Percentiles rank a stretch among this genome's conserved stretches.
Conservation (phyloP, 2,113 vertebrate species). For the Hippopotamus amphibius region DNA sequence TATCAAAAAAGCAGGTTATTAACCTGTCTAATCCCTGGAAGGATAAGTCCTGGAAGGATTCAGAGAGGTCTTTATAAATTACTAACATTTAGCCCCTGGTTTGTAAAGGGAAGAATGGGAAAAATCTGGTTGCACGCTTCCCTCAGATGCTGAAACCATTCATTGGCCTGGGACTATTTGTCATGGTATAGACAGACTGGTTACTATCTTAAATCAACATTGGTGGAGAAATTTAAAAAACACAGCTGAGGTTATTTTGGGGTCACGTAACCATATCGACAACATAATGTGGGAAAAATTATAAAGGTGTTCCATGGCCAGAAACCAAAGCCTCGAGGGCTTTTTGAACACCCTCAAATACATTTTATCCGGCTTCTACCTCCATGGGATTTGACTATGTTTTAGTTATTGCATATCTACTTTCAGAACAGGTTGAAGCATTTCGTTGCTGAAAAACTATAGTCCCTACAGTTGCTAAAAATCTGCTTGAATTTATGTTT, state of each 20-base stretch:
- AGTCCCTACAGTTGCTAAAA: background rate
- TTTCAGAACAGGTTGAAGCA: background rate
- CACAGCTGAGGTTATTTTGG: background rate
- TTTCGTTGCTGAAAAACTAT: background rate
- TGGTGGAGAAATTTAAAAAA: background rate
- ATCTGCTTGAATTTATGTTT: background rate
- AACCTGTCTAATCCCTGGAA: background rate
- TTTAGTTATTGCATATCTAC: background rate
- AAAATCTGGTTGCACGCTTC: background rate
- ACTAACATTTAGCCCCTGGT: background rate
- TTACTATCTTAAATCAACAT: background rate
- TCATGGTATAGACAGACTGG: background rate
- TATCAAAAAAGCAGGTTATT: background rate
- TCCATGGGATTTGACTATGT: background rate
- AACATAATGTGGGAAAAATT: background rate
- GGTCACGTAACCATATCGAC: background rate
- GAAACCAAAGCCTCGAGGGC: background rate
- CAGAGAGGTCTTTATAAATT: background rate
- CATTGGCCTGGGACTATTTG: background rate
- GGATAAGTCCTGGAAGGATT: background rate
- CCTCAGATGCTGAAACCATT: background rate
- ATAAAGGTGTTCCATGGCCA: background rate
- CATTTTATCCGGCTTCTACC: background rate
- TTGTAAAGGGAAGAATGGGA: background rate
- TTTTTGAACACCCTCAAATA: background rate